These are phyloP conservation scores for Ptychadena robeensis DNA, from an alignment of 2,797 vertebrate genomes.

Conservation along the genomic window DNA sequence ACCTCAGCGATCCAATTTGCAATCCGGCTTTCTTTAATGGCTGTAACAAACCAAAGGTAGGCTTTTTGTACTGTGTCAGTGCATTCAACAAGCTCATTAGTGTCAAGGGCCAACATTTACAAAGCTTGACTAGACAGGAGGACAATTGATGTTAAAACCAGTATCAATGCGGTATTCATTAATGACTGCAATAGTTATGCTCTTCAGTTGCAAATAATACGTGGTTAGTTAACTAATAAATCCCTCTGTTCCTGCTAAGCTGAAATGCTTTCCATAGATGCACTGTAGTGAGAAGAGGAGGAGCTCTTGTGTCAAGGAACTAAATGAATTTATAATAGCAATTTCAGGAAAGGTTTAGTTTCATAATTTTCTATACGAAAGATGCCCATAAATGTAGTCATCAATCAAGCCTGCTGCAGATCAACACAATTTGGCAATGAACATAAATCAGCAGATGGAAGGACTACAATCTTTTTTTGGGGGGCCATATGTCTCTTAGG, in stretches of 20 bases:
- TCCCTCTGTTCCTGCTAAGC: neutral
- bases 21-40: conserved; percentile 64
- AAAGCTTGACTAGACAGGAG: neutral
- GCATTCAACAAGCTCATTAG: conserved; percentile 31
- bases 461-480: too few species aligned
- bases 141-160: neutral
- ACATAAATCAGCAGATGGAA: too few species aligned
- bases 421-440: too few species aligned
- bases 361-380: too few species aligned
- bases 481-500: too few species aligned
- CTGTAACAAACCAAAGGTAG: conserved; percentile 66
- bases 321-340: neutral
- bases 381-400: too few species aligned
- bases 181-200: neutral
- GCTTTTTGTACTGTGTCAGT: conserved; percentile 19
- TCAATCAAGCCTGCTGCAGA: too few species aligned
- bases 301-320: neutral
- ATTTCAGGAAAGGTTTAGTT: neutral
- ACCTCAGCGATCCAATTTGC: conserved; percentile 64
- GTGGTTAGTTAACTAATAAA: neutral
- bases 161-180: neutral
- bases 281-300: neutral
- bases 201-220: conserved; percentile 8
- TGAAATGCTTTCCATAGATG: neutral
- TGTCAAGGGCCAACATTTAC: conserved; percentile 9